phyloP scores from a whole-genome alignment of 2,888 invertebrate species.

The Drosophila macrothrix region DNA sequence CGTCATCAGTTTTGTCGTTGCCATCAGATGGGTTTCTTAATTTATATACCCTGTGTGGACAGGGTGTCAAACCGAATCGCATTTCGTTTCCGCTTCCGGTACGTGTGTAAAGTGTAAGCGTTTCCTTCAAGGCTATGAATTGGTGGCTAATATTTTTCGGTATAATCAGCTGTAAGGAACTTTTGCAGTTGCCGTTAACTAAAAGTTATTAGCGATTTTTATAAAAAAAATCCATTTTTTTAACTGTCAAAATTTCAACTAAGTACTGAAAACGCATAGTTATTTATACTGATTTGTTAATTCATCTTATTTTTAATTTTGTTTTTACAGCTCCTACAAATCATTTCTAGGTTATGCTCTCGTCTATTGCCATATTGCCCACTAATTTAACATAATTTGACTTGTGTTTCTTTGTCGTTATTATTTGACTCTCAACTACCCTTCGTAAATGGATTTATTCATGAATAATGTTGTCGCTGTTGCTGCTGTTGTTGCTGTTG shows the following conservation, averaged over 20 bases:
- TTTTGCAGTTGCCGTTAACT: background rate
- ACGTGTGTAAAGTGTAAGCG: background rate
- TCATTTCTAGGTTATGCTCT: conserved; percentile 21
- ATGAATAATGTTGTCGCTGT: conserved; percentile 34
- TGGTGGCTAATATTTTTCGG: background rate
- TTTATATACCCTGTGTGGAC: conserved; percentile 37
- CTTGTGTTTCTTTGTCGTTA: conserved; percentile 55
- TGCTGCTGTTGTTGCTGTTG: conserved; percentile 26
- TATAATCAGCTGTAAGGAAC: background rate
- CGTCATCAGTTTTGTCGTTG: conserved; percentile 55
- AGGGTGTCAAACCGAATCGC: background rate
- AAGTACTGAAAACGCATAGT: background rate
- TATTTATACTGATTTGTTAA: no score
- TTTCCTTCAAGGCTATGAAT: background rate
- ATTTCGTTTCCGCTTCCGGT: background rate
- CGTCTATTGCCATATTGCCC: background rate
- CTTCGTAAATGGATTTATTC: conserved; percentile 64
- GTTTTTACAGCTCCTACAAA: background rate
- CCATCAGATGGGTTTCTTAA: conserved; percentile 44
- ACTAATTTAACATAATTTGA: conserved; percentile 11
- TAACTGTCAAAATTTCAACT: background rate
- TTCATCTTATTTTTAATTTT: background rate
- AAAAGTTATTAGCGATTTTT: background rate
- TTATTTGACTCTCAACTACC: conserved; percentile 67
- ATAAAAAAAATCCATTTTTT: background rate